phyloP scores from a whole-genome alignment of 2,113 vertebrate species.

The Sturnira hondurensis region DNA sequence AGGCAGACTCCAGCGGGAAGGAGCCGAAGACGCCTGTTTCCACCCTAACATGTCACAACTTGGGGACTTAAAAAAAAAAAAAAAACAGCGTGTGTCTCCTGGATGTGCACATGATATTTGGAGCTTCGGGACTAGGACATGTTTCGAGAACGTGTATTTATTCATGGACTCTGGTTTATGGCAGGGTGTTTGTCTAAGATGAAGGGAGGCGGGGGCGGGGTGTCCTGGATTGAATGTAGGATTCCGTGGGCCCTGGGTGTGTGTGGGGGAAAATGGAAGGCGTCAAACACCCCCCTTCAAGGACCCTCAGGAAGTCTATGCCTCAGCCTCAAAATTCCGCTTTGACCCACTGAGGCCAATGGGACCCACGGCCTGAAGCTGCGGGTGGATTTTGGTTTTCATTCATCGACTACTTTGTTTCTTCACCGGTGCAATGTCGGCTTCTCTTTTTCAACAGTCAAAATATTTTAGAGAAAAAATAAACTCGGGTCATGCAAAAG shows the following conservation, averaged over 20 bases:
- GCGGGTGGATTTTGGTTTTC: neutral
- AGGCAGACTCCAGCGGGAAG: accelerated
- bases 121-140: neutral
- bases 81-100: neutral
- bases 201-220: too few species aligned
- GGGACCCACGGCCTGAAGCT: too few species aligned
- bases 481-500: neutral
- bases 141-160: neutral
- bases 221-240: too few species aligned
- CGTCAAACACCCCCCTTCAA: accelerated
- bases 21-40: neutral
- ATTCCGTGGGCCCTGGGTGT: accelerated
- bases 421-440: neutral
- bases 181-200: neutral
- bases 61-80: neutral
- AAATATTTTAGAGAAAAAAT: neutral
- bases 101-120: neutral
- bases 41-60: accelerated
- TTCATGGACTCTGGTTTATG: neutral
- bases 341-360: accelerated
- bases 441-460: neutral
- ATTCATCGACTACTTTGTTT: neutral
- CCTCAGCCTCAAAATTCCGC: neutral
- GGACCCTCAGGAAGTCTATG: accelerated
- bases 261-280: neutral